Evolutionary conservation across 2,888 invertebrate species (phyloP), one percentile per base, ranked within the genome.

Genomic region (Parapristionchus giblindavisi): DNA sequence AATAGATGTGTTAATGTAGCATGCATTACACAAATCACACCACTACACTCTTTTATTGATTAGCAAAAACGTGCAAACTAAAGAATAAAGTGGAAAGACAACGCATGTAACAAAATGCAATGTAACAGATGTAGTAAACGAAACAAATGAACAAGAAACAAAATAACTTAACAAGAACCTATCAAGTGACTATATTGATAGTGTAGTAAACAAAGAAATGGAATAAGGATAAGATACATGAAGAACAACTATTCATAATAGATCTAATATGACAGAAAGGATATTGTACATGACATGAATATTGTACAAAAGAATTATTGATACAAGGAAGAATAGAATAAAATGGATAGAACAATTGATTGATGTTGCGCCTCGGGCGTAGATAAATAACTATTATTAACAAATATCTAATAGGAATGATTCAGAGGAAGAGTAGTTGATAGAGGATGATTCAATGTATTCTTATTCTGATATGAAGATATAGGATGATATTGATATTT

Each of bases 101-200:
- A n/a, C 36, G 63, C 43, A 65, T 65, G 63, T 65, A 65, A 65
- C 40, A 65, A 61, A 40, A 29, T 3, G 63, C 63, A 65, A 65
- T 43, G 6, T 65, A 65, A 65, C 63, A 65, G 61, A 65, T 43
- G 43, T 27, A 24, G 40, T 43, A 65, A 65, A 43, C 8, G 17
- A 8, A 14, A 43, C 63, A 65, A 40, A 32, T 29, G 6, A 21
- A 43, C 36, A 40, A 43, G 52, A 52, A 17, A 14, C 24, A 43
- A 43, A 61, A 38, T 24, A 14, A 14, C 43, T 8, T 8, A 8
- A 14, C 43, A 43, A 14, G 11, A 43, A n/a, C n/a, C n/a, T n/a
- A n/a, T n/a, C n/a, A n/a, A n/a, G n/a, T n/a, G n/a, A n/a, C n/a
- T n/a, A n/a, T n/a, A n/a, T n/a, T n/a, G n/a, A n/a, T n/a, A n/a